These are phyloP conservation scores for Trichacis sp. DNA, from an alignment of 2,888 invertebrate species.

Conservation along the genomic window DNA sequence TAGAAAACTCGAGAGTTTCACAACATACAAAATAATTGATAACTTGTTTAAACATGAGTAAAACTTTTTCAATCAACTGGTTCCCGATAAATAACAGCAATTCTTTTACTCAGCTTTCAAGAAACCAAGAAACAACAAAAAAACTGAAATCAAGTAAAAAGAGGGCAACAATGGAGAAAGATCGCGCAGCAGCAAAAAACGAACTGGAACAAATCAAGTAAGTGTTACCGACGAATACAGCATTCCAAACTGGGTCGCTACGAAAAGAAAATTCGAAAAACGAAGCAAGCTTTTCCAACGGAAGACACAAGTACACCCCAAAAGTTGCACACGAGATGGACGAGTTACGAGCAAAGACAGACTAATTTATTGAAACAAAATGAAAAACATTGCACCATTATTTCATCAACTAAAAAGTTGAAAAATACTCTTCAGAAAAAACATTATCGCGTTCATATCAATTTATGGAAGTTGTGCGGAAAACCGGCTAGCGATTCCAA, in stretches of 20 bases:
- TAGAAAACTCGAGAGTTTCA: background rate
- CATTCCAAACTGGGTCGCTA: background rate
- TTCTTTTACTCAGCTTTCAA: background rate
- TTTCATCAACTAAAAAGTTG: background rate
- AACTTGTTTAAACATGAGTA: background rate
- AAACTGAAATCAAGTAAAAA: background rate
- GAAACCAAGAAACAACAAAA: background rate
- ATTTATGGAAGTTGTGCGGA: background rate
- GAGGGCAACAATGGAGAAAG: background rate
- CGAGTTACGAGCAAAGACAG: too few relatives aligned
- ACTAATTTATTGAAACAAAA: too few relatives aligned
- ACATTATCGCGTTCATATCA: background rate
- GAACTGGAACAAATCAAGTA: conserved; percentile 7
- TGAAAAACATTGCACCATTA: too few relatives aligned
- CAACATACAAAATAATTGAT: too few relatives aligned
- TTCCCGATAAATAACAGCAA: background rate
- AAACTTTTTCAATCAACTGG: background rate
- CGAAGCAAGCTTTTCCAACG: background rate
- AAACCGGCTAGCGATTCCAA: background rate
- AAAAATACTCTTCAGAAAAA: background rate
- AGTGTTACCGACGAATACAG: background rate
- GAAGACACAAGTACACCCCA: too few relatives aligned
- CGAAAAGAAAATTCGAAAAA: background rate
- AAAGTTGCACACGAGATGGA: too few relatives aligned
- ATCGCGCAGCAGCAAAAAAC: background rate